Evolutionary conservation across 2,797 vertebrate species (phyloP).

Genomic region (Sphenodon punctatus): DNA sequence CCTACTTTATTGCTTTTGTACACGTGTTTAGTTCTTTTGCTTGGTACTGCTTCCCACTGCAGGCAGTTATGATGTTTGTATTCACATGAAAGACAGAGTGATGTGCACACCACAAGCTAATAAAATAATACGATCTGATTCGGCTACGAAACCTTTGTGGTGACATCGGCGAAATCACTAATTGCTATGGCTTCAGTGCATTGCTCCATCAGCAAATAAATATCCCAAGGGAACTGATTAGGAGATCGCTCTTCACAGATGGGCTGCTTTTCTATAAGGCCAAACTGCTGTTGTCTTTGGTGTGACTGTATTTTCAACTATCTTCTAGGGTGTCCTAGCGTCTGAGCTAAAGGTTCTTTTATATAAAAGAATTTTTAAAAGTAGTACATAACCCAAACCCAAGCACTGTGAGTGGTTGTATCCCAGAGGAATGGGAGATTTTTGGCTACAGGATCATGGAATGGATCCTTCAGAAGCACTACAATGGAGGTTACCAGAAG

Average conservation of each 20-base stretch:
- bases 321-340: background rate
- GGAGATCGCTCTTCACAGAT: background rate
- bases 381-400: background rate
- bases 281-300: background rate
- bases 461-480: no score
- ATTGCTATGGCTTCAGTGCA: background rate
- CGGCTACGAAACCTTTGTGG: background rate
- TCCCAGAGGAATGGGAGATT: no score
- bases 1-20: background rate
- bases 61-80: background rate
- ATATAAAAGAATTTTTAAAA: slow-evolving; percentile 21
- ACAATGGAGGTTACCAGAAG: no score
- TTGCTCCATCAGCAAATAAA: background rate
- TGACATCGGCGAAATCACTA: background rate
- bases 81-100: background rate
- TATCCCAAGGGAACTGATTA: background rate
- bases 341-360: background rate
- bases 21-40: background rate
- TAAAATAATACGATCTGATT: background rate
- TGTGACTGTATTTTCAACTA: background rate
- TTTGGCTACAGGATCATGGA: no score
- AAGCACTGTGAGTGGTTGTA: background rate
- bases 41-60: background rate
- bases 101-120: background rate
- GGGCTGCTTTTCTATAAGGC: background rate